A percentile compares a stretch with the other conserved stretches of the same genome.
Conservation (phyloP, 2,113 vertebrate species). For the Motacilla alba region DNA sequence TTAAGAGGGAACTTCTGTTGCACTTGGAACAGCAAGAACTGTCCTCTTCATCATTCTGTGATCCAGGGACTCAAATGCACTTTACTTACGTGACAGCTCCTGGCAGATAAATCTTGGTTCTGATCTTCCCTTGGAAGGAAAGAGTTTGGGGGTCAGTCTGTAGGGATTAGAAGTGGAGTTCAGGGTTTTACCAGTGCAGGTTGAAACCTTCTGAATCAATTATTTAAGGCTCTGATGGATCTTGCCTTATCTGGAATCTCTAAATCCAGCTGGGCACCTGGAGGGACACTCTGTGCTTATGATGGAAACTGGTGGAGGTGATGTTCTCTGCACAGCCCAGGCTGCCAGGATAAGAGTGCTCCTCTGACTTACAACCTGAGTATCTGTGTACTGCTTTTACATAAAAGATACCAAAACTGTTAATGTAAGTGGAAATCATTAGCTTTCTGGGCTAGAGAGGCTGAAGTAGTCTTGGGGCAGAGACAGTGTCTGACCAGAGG, state of each 20-base stretch:
- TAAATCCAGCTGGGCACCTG: not conserved
- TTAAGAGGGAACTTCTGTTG: not conserved
- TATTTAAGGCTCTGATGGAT: not conserved
- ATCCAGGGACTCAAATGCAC: not conserved
- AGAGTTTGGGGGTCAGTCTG: not conserved
- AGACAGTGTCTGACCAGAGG: not conserved
- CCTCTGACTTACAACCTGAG: not conserved
- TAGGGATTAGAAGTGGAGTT: not conserved
- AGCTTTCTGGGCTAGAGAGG: not conserved
- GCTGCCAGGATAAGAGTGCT: not conserved
- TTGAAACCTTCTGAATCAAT: not conserved
- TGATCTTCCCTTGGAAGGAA: not conserved
- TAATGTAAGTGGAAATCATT: not conserved
- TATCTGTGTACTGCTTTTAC: not conserved
- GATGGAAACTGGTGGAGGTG: not conserved
- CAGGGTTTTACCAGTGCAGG: not conserved
- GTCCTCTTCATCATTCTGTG: not conserved
- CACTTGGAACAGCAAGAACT: not conserved
- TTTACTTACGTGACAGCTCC: not conserved
- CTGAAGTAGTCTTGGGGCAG: not conserved
- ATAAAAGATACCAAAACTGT: not conserved
- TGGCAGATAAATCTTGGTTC: not conserved
- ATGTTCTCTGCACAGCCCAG: not conserved
- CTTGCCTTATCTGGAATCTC: not conserved
- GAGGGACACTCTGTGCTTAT: not conserved